A percentile compares a stretch with the other conserved stretches of the same genome.
Conservation (phyloP, 2,113 vertebrate species). For the Upupa epops region DNA sequence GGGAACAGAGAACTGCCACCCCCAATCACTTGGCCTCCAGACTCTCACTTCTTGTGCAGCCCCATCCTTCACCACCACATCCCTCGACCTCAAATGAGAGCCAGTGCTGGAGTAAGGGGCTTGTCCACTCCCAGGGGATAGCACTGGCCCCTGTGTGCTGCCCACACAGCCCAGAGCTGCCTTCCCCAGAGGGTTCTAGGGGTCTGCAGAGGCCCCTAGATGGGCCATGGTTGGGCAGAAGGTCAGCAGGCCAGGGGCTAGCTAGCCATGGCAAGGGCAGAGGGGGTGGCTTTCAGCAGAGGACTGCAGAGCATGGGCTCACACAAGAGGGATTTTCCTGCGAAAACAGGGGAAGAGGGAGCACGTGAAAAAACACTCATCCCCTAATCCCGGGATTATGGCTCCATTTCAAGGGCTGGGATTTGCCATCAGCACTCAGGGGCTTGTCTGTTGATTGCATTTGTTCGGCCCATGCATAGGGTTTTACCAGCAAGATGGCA, state of each 20-base stretch:
- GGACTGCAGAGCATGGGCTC: background rate
- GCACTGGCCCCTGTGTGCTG: background rate
- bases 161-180: background rate
- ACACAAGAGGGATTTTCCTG: slow-evolving; percentile 53
- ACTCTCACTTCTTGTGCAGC: background rate
- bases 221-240: background rate
- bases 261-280: background rate
- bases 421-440: slow-evolving; percentile 9
- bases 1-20: background rate
- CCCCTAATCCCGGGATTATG: slow-evolving; percentile 70
- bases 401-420: slow-evolving; percentile 61
- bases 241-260: background rate
- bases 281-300: background rate
- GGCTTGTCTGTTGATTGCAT: background rate
- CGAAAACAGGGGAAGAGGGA: slow-evolving; percentile 35
- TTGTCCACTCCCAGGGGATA: background rate
- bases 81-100: background rate
- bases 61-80: background rate
- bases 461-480: accelerated
- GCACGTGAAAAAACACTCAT: slow-evolving; percentile 66
- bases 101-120: background rate
- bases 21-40: accelerated
- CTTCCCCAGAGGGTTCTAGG: accelerated
- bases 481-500: background rate
- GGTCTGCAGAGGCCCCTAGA: background rate